These are phyloP conservation scores for Artemisiospiza belli DNA, from an alignment of 2,113 vertebrate species.

Conservation along the genomic window DNA sequence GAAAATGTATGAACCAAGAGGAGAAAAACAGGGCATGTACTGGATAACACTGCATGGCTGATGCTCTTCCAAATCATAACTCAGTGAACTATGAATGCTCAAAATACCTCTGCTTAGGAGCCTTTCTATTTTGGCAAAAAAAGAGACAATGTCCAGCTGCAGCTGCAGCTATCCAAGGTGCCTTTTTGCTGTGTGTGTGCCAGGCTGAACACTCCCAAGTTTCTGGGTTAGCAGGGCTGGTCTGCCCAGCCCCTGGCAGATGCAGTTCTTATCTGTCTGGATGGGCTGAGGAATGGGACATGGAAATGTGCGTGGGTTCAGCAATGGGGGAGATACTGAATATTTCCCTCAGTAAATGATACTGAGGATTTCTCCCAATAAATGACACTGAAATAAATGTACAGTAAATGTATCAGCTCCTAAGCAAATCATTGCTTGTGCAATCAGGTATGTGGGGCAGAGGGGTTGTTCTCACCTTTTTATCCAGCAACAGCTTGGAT, in stretches of 20 bases:
- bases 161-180: background rate
- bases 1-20: background rate
- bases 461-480: background rate
- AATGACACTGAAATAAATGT: background rate
- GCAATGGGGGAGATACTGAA: background rate
- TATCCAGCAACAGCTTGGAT: background rate
- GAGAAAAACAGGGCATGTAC: background rate
- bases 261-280: background rate
- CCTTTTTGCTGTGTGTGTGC: background rate
- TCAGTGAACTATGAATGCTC: background rate
- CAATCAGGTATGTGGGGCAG: background rate
- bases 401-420: background rate
- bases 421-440: background rate
- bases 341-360: background rate
- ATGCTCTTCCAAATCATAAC: background rate
- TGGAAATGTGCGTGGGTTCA: background rate
- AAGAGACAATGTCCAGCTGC: background rate
- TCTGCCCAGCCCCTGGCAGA: background rate
- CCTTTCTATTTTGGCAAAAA: background rate
- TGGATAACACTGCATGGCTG: background rate
- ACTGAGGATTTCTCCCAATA: background rate
- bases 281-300: background rate
- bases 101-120: conserved; percentile 1
- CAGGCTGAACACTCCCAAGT: background rate
- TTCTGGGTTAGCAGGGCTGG: background rate